phyloP scores from a whole-genome alignment of 2,888 invertebrate species.

The Apoderus coryli region DNA sequence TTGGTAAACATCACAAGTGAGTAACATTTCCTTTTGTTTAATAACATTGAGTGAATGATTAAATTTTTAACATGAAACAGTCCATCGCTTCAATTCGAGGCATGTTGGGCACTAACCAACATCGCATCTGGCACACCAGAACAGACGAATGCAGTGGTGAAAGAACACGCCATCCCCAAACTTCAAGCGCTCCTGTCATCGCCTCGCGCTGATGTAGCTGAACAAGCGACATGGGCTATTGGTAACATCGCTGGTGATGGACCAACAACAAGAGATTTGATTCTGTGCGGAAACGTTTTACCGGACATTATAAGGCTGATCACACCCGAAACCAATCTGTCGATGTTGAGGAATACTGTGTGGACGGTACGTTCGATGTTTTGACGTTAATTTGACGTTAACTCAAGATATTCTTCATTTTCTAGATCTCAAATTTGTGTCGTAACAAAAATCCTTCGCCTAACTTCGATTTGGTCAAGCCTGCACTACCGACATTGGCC shows the following conservation, averaged over 20 bases:
- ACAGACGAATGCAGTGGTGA: constrained; percentile 78
- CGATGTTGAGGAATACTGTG: constrained; percentile 65
- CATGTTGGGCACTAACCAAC: constrained; percentile 95
- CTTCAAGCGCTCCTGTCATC: constrained; percentile 61
- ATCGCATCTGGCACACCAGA: constrained; percentile 89
- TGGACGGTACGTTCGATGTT: too few species aligned
- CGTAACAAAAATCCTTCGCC: constrained; percentile 89
- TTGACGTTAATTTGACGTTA: too few species aligned
- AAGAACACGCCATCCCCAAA: constrained; percentile 73
- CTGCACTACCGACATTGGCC: constrained; percentile 61
- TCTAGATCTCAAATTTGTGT: constrained; percentile 87
- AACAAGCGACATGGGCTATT: constrained; percentile 97
- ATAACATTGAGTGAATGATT: neutral
- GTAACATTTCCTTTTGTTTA: constrained; percentile 16
- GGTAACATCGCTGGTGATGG: constrained; percentile 95
- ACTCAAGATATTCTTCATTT: too few species aligned
- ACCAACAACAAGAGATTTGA: constrained; percentile 62
- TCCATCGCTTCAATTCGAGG: constrained; percentile 76
- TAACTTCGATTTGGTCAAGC: constrained; percentile 57
- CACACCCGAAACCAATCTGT: constrained; percentile 42
- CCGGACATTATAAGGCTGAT: constrained; percentile 55
- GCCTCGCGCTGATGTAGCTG: constrained; percentile 54
- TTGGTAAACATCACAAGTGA: constrained; percentile 58
- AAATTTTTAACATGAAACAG: constrained; percentile 34
- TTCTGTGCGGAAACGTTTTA: constrained; percentile 57